Percentiles rank a stretch among this genome's conserved stretches.
These are phyloP conservation scores for Hirtodrosophila trivittata DNA, from an alignment of 2,888 invertebrate genomes.

Conservation along the genomic window DNA sequence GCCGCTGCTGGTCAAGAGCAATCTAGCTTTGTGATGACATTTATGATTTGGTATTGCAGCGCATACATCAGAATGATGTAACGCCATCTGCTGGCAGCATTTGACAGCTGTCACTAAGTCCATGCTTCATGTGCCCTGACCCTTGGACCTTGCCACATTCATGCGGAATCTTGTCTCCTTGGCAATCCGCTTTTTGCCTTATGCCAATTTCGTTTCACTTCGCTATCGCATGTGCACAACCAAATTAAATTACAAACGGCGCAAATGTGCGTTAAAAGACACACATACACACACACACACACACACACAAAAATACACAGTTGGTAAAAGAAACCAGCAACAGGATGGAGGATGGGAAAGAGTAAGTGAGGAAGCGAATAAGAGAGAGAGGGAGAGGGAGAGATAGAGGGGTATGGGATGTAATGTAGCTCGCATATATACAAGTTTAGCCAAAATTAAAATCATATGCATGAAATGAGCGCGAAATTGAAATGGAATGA, in stretches of 20 bases:
- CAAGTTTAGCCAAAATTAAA: slow-evolving; percentile 68
- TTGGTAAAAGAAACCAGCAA: not conserved
- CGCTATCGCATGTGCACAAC: slow-evolving; percentile 39
- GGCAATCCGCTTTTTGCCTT: slow-evolving; percentile 24
- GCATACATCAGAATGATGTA: slow-evolving; percentile 16
- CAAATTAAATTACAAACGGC: slow-evolving; percentile 71
- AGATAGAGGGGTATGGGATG: not conserved
- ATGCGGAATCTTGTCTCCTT: slow-evolving; percentile 23
- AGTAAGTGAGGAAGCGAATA: not conserved
- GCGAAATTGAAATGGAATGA: slow-evolving; percentile 78
- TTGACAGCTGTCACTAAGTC: slow-evolving; percentile 60
- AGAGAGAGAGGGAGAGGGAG: not conserved
- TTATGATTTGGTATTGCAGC: slow-evolving; percentile 66
- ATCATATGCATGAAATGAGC: slow-evolving; percentile 78
- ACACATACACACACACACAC: slow-evolving; percentile 19
- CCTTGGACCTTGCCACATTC: slow-evolving; percentile 5
- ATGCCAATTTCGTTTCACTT: slow-evolving; percentile 48
- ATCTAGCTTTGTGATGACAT: slow-evolving; percentile 62
- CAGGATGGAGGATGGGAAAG: not conserved
- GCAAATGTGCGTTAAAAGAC: slow-evolving; percentile 49
- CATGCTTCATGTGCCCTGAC: slow-evolving; percentile 32
- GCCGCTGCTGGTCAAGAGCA: slow-evolving; percentile 28
- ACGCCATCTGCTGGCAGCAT: slow-evolving; percentile 48
- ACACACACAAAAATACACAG: not conserved
- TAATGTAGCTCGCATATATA: slow-evolving; percentile 5